Percentiles rank a stretch among this genome's conserved stretches.
Conservation (phyloP, 2,888 invertebrate genomes). For the Marasmarcha lunaedactyla region DNA sequence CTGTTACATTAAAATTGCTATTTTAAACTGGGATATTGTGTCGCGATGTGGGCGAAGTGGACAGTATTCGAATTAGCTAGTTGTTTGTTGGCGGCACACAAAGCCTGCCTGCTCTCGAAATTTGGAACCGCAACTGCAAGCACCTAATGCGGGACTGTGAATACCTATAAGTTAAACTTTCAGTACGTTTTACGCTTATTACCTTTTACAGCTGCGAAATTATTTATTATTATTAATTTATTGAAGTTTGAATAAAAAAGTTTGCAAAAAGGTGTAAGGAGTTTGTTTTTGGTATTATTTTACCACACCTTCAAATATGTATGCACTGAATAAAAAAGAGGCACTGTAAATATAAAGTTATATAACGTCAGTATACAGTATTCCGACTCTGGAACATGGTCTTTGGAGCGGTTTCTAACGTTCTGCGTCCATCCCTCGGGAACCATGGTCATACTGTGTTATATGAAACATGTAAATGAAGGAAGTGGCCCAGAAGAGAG, state of each 20-base stretch:
- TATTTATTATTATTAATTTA: no score
- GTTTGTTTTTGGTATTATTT: no score
- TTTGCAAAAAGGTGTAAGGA: no score
- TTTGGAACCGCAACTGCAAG: neutral
- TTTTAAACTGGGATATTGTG: slow-evolving; percentile 17
- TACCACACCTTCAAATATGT: no score
- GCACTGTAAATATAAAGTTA: no score
- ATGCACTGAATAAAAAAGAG: no score
- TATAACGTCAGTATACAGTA: no score
- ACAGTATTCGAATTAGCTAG: neutral
- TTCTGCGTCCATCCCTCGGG: neutral
- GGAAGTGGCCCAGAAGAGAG: neutral
- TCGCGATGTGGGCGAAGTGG: neutral
- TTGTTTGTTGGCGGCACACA: neutral
- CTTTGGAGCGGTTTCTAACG: neutral
- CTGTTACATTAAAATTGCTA: slow-evolving; percentile 25
- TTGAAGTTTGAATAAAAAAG: no score
- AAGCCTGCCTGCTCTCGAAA: neutral
- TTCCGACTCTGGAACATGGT: neutral
- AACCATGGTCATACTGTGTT: neutral
- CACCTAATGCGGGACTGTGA: neutral
- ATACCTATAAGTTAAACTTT: no score
- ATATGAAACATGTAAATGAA: neutral
- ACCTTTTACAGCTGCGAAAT: no score
- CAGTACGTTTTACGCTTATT: no score